Conservation (phyloP, 2,113 vertebrate genomes). For the Zosterops hypoxanthus region DNA sequence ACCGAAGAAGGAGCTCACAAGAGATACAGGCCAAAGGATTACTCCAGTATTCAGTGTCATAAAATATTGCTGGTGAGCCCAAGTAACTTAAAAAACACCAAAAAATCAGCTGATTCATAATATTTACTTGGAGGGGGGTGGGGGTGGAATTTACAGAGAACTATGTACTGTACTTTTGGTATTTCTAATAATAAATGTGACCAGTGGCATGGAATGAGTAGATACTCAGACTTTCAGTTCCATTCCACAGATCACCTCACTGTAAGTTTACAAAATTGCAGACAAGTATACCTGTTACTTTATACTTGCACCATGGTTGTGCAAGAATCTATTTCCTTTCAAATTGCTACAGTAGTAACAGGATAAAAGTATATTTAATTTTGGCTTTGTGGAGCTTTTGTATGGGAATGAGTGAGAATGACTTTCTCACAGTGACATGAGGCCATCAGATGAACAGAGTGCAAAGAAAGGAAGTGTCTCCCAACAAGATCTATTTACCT, state of each 20-base stretch:
- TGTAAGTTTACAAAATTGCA: not conserved
- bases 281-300: not conserved
- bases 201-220: not conserved
- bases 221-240: not conserved
- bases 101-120: not conserved
- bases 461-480: not conserved
- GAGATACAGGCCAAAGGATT: slow-evolving; percentile 88
- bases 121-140: not conserved
- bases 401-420: not conserved
- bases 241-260: not conserved
- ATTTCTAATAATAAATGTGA: not conserved
- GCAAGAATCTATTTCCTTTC: not conserved
- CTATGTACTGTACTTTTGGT: not conserved
- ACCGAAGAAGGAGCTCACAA: slow-evolving; percentile 85
- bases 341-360: not conserved
- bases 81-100: not conserved
- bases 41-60: slow-evolving; percentile 76
- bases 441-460: not conserved
- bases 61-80: slow-evolving; percentile 86
- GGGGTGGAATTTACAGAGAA: not conserved
- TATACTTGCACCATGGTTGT: not conserved
- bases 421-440: not conserved
- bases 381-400: not conserved
- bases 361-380: not conserved
- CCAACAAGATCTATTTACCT: not conserved